Evolutionary conservation across 1,140 invertebrate species (phyloP), one percentile per base, ranked within the genome.

Genomic region (Pissodes strobi): DNA sequence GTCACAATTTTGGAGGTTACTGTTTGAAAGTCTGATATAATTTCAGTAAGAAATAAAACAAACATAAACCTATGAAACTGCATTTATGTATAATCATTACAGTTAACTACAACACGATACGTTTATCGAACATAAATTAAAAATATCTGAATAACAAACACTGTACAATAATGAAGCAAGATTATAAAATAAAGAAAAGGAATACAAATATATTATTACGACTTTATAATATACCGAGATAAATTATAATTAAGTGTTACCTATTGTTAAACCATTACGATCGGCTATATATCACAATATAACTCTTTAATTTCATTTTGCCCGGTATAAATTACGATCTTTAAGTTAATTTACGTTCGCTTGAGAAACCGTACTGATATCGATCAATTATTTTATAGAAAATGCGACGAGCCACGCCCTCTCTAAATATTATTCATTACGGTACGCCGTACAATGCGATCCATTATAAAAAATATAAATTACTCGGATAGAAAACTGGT

Each of bases 361-460:
- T 48, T 60, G 30, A 25, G 58, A 51, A 60, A 48, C 27, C 12
- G 51, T 58, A 21, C 41, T 34, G 58, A 60, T 60, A 60, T 41
- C 58, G 58, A 60, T 60, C 58, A 27, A 60, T 60, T 60, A 60
- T 60, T 60, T 60, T 60, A 60, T 60, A 60, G 58, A 60, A 51
- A 60, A 60, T 51, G 58, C 58, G 17, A 48, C 56, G 58, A 27
- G 19, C 58, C 21, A 15, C 58, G 58, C 58, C 58, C 58, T 38
- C 58, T 49, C 25, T 49, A 49, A 49, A 60, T 60, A 60, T 60
- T 60, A 43, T 60, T 60, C 48, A 60, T 60, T 60, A 60, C 27
- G 38, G 25, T 13, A 41, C 17, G 38, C 10, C 38, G 17, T 41
- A 41, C 38, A 13, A 17, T 15, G 17, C 15, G 38, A 41, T 2